These are phyloP conservation scores for Ormyrus pomaceus DNA, from an alignment of 2,888 invertebrate genomes.

Conservation along the genomic window DNA sequence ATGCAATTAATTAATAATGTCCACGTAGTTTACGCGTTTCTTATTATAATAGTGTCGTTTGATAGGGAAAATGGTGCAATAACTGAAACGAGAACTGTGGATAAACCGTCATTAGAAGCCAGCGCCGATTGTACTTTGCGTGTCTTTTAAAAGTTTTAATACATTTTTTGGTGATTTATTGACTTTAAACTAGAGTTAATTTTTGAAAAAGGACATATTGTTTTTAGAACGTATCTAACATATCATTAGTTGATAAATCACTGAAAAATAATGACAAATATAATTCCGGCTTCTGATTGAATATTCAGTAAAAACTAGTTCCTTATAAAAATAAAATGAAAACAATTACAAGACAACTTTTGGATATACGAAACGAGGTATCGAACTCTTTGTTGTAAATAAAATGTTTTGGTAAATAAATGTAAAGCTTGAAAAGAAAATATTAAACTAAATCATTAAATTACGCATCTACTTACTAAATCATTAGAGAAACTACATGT, in stretches of 20 bases:
- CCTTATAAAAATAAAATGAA: conserved; percentile 7
- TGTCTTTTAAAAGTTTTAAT: too few relatives aligned
- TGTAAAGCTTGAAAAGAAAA: conserved; percentile 33
- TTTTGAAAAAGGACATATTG: neutral
- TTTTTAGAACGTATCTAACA: neutral
- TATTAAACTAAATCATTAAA: conserved; percentile 5
- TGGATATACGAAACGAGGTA: conserved; percentile 18
- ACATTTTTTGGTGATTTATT: neutral
- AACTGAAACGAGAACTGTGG: conserved; percentile 10
- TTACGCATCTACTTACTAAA: neutral
- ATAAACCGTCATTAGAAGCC: conserved; percentile 51
- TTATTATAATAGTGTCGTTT: conserved; percentile 40
- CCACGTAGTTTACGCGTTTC: conserved; percentile 38
- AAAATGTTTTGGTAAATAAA: conserved; percentile 43
- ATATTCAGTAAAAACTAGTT: conserved; percentile 11
- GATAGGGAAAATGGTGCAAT: conserved; percentile 51
- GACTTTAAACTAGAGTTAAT: too few relatives aligned
- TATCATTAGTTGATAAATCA: conserved; percentile 32
- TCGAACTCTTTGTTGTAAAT: conserved; percentile 42
- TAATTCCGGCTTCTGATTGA: conserved; percentile 15
- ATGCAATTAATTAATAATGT: conserved; percentile 46
- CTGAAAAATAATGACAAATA: conserved; percentile 23
- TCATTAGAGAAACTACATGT: neutral
- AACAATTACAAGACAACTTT: conserved; percentile 26
- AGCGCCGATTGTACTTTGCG: conserved; percentile 11